phyloP scores from a whole-genome alignment of 2,888 invertebrate species.

The Acanthococcus lagerstroemiae region DNA sequence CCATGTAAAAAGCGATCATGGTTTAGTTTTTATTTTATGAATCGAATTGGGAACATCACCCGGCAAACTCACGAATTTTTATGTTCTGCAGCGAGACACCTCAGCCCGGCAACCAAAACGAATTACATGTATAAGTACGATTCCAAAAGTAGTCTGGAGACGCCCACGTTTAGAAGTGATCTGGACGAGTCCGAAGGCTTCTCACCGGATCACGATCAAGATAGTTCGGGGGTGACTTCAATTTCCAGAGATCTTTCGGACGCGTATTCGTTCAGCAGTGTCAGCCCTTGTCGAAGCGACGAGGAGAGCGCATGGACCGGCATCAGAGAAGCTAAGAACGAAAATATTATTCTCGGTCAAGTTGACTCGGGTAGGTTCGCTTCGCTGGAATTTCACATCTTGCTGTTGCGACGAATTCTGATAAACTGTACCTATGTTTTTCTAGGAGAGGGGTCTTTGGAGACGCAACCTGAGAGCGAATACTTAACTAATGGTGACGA shows the following conservation, averaged over 20 bases:
- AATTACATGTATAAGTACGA: conserved; percentile 18
- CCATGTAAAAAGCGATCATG: no score
- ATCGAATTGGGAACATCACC: no score
- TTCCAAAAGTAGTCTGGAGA: conserved; percentile 13
- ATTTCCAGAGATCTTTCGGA: conserved; percentile 25
- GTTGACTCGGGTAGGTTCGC: conserved; percentile 35
- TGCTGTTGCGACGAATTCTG: background rate
- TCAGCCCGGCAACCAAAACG: background rate
- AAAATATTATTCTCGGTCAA: conserved; percentile 38
- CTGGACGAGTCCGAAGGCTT: background rate
- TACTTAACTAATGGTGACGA: conserved; percentile 42
- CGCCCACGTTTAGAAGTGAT: background rate
- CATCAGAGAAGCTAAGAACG: conserved; percentile 40
- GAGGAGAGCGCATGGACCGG: conserved; percentile 41
- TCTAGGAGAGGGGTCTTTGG: conserved; percentile 36
- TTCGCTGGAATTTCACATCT: background rate
- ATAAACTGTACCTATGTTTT: conserved; percentile 24
- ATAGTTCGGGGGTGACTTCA: conserved; percentile 27
- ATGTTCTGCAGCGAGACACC: conserved; percentile 12
- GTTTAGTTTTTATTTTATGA: no score
- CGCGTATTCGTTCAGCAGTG: conserved; percentile 19
- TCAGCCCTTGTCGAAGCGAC: conserved; percentile 39
- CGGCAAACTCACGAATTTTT: background rate
- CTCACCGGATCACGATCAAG: conserved; percentile 2
- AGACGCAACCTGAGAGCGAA: conserved; percentile 42